A percentile compares a stretch with the other conserved stretches of the same genome.
These are phyloP conservation scores for Clamator glandarius DNA, from an alignment of 2,797 vertebrate genomes.

Conservation along the genomic window DNA sequence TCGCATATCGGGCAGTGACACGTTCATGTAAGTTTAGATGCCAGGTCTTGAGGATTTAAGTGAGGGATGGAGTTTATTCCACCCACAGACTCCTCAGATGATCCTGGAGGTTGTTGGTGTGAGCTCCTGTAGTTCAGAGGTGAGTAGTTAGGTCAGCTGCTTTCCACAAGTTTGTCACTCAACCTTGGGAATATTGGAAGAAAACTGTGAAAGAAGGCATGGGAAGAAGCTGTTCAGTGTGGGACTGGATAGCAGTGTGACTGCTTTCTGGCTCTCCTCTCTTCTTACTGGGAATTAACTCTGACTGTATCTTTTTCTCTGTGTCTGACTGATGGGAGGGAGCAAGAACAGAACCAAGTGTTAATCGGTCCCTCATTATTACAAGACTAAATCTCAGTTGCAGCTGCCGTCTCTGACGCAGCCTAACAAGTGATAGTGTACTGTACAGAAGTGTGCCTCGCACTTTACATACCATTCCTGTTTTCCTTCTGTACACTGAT, in stretches of 20 bases:
- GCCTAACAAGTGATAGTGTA: neutral
- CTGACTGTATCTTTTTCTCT: neutral
- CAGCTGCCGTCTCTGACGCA: neutral
- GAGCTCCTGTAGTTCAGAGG: neutral
- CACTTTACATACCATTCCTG: neutral
- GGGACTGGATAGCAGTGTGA: neutral
- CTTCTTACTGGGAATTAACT: neutral
- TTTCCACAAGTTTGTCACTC: neutral
- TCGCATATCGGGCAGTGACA: neutral
- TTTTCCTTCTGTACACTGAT: neutral
- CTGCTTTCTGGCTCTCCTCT: neutral
- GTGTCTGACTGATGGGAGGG: neutral
- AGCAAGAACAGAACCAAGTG: neutral
- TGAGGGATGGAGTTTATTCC: neutral
- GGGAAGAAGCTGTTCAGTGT: neutral
- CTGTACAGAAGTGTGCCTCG: neutral
- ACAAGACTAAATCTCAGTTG: neutral
- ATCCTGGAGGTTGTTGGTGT: neutral
- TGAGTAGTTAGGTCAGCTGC: neutral
- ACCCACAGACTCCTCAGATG: neutral
- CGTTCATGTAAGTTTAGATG: neutral
- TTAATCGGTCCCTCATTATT: neutral
- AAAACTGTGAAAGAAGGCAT: neutral
- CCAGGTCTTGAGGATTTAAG: neutral
- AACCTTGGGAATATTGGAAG: neutral